Evolutionary conservation across 2,888 invertebrate genomes (phyloP).

Genomic region (Petrolisthes cinctipes): DNA sequence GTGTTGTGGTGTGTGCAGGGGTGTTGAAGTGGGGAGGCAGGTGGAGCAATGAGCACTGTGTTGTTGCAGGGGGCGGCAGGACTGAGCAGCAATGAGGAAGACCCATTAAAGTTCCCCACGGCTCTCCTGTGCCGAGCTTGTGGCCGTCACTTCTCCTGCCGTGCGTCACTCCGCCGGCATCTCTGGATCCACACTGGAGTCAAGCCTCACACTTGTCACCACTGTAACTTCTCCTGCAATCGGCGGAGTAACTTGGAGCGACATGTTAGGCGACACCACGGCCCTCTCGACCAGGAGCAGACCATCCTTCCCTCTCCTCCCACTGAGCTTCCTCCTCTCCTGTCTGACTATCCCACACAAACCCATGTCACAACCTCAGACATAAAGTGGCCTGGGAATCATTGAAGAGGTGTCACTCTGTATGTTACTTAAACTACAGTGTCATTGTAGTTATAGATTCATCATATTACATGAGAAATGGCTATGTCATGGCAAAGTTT

Average conservation of each 20-base stretch:
- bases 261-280: conserved; percentile 51
- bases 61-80: conserved; percentile 45
- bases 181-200: conserved; percentile 55
- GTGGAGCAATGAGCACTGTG: conserved; percentile 44
- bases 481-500: no score
- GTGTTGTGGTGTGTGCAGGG: neutral
- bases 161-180: conserved; percentile 49
- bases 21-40: neutral
- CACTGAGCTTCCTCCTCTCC: neutral
- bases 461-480: no score
- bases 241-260: conserved; percentile 51
- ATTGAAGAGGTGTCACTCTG: no score
- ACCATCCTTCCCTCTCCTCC: neutral
- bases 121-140: conserved; percentile 42
- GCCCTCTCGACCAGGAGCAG: neutral
- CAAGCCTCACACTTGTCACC: conserved; percentile 50
- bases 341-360: neutral
- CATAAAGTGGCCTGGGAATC: no score
- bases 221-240: conserved; percentile 53
- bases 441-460: no score
- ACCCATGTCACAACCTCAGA: no score
- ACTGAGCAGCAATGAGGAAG: conserved; percentile 28
- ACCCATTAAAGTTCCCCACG: conserved; percentile 21
- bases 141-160: conserved; percentile 50
- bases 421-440: no score